A percentile compares a stretch with the other conserved stretches of the same genome.
Evolutionary conservation across 2,797 vertebrate genomes (phyloP).

Genomic region (Tokudaia tokunoshimensis): DNA sequence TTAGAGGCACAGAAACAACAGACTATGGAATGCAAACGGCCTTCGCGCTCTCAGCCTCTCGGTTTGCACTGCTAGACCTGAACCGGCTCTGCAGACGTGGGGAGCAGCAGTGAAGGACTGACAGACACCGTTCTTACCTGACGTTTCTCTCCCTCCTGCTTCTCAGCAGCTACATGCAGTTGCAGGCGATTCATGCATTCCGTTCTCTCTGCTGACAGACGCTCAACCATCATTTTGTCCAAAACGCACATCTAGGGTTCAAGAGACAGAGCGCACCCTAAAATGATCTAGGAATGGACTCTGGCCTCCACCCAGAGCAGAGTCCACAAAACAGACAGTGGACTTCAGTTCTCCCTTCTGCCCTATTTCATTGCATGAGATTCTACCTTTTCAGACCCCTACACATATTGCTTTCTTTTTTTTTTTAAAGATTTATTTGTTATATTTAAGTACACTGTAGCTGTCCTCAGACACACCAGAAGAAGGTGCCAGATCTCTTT

Average conservation of each 20-base stretch:
- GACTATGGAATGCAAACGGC: not conserved
- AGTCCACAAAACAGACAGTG: not conserved
- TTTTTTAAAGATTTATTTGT: too few species aligned
- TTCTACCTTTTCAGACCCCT: not conserved
- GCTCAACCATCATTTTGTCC: conserved; percentile 95
- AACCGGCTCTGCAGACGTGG: not conserved
- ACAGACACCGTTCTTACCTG: conserved; percentile 89
- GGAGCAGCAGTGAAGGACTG: too few species aligned
- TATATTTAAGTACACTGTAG: too few species aligned
- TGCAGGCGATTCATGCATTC: conserved; percentile 95
- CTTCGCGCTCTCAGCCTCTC: not conserved
- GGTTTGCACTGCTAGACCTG: not conserved
- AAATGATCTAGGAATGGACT: not conserved
- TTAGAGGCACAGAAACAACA: not conserved
- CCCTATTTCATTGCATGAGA: too few species aligned
- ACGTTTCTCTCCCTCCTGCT: conserved; percentile 91
- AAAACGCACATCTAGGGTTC: conserved; percentile 92
- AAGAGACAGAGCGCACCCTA: not conserved
- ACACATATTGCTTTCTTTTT: not conserved
- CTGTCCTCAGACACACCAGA: too few species aligned
- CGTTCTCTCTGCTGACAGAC: conserved; percentile 94
- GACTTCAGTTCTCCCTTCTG: not conserved
- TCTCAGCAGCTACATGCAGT: conserved; percentile 90
- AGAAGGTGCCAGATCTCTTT: too few species aligned
- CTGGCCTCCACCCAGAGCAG: not conserved